These are phyloP conservation scores for Sebastes melanostomus DNA, from an alignment of 2,797 vertebrate genomes.

Conservation along the genomic window DNA sequence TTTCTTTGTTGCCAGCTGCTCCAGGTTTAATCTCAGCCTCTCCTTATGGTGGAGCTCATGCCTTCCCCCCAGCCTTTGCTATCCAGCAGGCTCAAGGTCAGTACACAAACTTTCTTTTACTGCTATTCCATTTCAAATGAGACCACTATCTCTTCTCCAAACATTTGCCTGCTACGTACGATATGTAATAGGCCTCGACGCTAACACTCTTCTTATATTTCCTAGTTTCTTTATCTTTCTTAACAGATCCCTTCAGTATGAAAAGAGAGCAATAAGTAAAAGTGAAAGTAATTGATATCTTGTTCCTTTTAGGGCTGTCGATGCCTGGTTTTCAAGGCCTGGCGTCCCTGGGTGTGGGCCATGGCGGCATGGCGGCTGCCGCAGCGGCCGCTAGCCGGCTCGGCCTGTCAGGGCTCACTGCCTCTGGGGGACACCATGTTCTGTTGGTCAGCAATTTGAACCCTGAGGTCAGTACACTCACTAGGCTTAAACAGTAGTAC, in stretches of 20 bases:
- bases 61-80: slow-evolving; percentile 91
- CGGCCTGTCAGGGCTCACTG: slow-evolving; percentile 85
- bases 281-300: neutral
- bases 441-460: slow-evolving; percentile 97
- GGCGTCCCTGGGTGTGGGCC: slow-evolving; percentile 88
- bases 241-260: neutral
- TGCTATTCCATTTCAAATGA: neutral
- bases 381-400: slow-evolving; percentile 91
- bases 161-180: neutral
- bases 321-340: slow-evolving; percentile 89
- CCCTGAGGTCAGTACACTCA: slow-evolving; percentile 90
- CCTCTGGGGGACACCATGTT: slow-evolving; percentile 88
- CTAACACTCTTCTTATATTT: neutral
- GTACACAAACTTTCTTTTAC: neutral
- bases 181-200: neutral
- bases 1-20: slow-evolving; percentile 76
- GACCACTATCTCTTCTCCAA: neutral
- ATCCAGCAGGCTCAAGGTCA: slow-evolving; percentile 89
- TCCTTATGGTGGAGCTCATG: slow-evolving; percentile 91
- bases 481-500: neutral
- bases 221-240: neutral
- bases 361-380: slow-evolving; percentile 79
- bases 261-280: neutral
- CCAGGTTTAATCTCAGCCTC: slow-evolving; percentile 93
- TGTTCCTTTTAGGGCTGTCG: slow-evolving; percentile 81